Percentiles rank a stretch among this genome's conserved stretches.
These are phyloP conservation scores for Calyptommatus sinebrachiatus DNA, from an alignment of 2,113 vertebrate species.

Conservation along the genomic window DNA sequence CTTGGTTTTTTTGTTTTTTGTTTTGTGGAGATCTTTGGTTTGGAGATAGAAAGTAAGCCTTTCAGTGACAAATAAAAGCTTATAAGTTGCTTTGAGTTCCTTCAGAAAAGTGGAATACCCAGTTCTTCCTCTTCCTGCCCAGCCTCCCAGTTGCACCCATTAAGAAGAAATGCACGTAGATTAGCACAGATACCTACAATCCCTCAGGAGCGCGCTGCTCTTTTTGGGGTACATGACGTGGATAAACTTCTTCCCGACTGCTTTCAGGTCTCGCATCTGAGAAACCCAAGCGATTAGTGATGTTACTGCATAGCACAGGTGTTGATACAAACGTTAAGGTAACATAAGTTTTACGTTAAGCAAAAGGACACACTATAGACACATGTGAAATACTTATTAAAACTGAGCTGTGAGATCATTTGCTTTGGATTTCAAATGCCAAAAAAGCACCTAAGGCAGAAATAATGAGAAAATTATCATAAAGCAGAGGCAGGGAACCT, in stretches of 20 bases:
- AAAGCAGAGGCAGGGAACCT: too few relatives aligned
- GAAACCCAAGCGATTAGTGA: constrained; percentile 42
- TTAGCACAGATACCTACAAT: constrained; percentile 76
- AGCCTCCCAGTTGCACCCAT: background rate
- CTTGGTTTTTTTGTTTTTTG: too few relatives aligned
- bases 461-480: background rate
- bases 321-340: background rate
- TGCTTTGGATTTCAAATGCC: background rate
- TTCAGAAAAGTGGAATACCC: too few relatives aligned
- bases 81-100: too few relatives aligned
- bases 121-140: too few relatives aligned
- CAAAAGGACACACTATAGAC: background rate
- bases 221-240: constrained; percentile 95
- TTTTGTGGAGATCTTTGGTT: too few relatives aligned
- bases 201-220: constrained; percentile 87
- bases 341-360: background rate
- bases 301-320: background rate
- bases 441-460: background rate
- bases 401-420: too few relatives aligned
- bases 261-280: constrained; percentile 91
- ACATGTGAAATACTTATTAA: background rate
- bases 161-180: background rate
- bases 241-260: constrained; percentile 94
- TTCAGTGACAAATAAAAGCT: too few relatives aligned
- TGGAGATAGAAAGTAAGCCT: too few relatives aligned